Evolutionary conservation across 1,140 invertebrate genomes (phyloP).

Genomic region (Drosophila arawakana): DNA sequence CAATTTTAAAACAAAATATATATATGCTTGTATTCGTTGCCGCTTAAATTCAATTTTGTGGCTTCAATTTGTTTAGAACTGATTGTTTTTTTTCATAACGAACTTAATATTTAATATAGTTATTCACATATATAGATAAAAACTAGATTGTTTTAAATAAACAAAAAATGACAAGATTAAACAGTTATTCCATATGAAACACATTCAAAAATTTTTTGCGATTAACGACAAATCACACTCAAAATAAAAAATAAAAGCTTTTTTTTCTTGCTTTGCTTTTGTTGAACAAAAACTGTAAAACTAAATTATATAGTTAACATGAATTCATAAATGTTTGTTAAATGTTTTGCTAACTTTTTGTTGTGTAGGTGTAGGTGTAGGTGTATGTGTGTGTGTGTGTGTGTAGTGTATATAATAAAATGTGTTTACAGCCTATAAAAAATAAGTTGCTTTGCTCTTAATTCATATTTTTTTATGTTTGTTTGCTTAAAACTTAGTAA

Average conservation of each 20-base stretch:
- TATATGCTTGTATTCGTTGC: constrained; percentile 24
- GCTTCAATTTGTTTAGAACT: not conserved
- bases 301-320: constrained; percentile 26
- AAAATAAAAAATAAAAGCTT: constrained; percentile 7
- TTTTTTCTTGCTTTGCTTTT: no score
- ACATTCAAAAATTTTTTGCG: constrained; percentile 25
- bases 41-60: constrained; percentile 37
- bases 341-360: constrained; percentile 7
- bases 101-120: not conserved
- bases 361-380: not conserved
- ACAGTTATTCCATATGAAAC: constrained; percentile 47
- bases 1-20: constrained; percentile 11
- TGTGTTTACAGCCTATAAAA: constrained; percentile 51
- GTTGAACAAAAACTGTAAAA: not conserved
- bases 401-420: constrained; percentile 39
- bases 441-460: constrained; percentile 49
- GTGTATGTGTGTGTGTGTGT: constrained; percentile 20
- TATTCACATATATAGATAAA: not conserved
- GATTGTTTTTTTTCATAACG: constrained; percentile 8
- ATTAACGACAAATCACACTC: constrained; percentile 26
- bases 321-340: constrained; percentile 7
- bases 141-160: constrained; percentile 41
- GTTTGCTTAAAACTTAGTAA: constrained; percentile 37
- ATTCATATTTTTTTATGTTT: not conserved
- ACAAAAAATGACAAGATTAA: constrained; percentile 57